Base-by-base conservation (phyloP, 1,140 invertebrate species). In the Lordiphosa mommai region DNA sequence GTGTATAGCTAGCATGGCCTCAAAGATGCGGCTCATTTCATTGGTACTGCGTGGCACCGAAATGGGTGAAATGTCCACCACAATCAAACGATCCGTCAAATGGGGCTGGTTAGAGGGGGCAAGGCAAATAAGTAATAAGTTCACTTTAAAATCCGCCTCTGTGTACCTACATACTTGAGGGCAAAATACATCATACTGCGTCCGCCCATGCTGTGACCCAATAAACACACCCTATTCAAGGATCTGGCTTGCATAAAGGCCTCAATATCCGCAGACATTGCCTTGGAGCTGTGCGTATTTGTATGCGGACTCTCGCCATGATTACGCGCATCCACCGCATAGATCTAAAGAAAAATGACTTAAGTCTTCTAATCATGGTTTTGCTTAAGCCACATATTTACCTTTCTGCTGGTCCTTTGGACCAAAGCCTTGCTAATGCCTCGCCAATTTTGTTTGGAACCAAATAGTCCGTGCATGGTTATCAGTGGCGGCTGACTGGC, bases 191-290 rank as follows among this genome's bases (percentile, higher is more conserved):
- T 98, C 37, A 93, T 93, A 1, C 94, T 90, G 49, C 95, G 92
- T 9, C 96, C 97, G 10, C 97, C 97, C 95, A 98, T 97, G 55
- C 96, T 96, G 77, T 98, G 96, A 0, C 97, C 97, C 58, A 98
- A 88, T 3, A 97, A 70, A 56, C 92, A 90, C 10, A 92, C 91
- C 88, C 92, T 93, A 0, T 90, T 58, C 4, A 95, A 90, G 0
- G 90, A 80, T 1, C 60, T 59, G 7, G 51, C 20, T 36, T 72
- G 34, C 37, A 95, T 43, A 13, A 88, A 74, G 43, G 92, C 91
- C 1, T 92, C 69, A 33, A 98, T 77, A 90, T 98, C 97, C 59
- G 92, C 90, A 3, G 93, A 92, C 91, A 97, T 92, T 9, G 92
- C 89, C 3, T 88, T 69, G 86, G 97, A 97, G 27, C 90, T 92